Base-by-base conservation (phyloP, 2,113 vertebrate species). In the Brevimyrus niger region DNA sequence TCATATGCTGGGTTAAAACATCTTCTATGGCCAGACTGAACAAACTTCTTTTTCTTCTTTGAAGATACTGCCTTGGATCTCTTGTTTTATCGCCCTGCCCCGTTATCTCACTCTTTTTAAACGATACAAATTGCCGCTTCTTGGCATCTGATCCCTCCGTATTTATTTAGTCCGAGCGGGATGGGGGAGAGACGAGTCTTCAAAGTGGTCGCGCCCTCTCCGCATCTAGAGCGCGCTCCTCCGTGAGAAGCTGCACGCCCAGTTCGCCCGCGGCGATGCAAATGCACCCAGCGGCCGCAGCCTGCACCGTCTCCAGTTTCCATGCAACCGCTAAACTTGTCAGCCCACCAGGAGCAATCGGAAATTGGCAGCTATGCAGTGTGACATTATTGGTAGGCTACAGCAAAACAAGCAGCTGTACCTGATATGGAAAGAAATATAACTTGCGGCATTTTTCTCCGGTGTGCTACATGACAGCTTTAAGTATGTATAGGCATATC, bases 251-350 rank as follows among this genome's bases (percentile, higher is more conserved):
- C 61, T 27, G 61, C 61, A 27, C 61, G 61, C n/a, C 47, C n/a
- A 48, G 9, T 11, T n/a, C n/a, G 61, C 46, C 47, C n/a, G 50
- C 10, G 31, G 50, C 47, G 23, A 44, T 84, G 88, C 21, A 55
- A 83, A 89, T 27, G 76, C 88, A 35, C 35, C 88, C 88, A n/a
- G 58, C 8, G 87, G 21, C 51, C 88, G 73, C 88, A n/a, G 88
- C 48, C 48, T 42, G n/a, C 48, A 21, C 42, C 27, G 83, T 19
- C 8, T 89, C 89, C 80, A 69, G 82, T 89, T 69, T 84, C 82
- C 82, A 89, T 50, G 89, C 89, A 89, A 89, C 89, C 82, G 9
- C 21, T 83, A 86, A 69, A 89, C 82, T 69, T 48, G 88, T 76
- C 88, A 89, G 31, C 31, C 46, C 69, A 44, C 47, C 69, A 27